Evolutionary conservation across 2,888 invertebrate genomes (phyloP), one percentile per base, ranked within the genome.

Genomic region (Biston stratarius): DNA sequence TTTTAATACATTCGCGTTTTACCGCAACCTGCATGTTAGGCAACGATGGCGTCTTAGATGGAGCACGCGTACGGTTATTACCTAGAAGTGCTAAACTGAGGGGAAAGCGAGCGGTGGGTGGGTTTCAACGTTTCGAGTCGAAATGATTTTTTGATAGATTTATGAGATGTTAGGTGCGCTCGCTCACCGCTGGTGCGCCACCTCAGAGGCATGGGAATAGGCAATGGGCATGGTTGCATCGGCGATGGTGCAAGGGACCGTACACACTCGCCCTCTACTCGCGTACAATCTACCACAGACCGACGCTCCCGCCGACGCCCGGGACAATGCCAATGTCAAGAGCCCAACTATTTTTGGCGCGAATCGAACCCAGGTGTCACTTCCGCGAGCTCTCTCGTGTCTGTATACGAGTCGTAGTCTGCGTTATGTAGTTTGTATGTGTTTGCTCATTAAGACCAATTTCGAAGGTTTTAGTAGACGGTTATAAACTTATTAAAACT

Each of bases 271-370:
- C 48, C 55, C 45, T 42, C 24, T 42, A 14, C 44, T 49, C 24
- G 15, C 33, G 48, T 12, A 6, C 5, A 15, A 48, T 45, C n/a
- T 40, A 57, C 67, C 49, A 42, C 64, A 65, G 68, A 64, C 55
- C 57, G 44, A 52, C 64, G 47, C 36, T 44, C 52, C 61, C 67
- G 56, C 55, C 62, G 5, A 71, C 70, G 70, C 70, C 64, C 51
- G 55, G 6, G 65, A 77, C 83, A 82, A 83, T 83, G 85, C 83
- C 85, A 86, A 83, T 81, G 84, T 82, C 85, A 83, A 80, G 73
- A 62, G 76, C 74, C 67, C 61, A 64, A 77, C 82, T 85, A 85
- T 84, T 83, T 83, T 71, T 72, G 79, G 78, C 78, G 49, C 69
- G 56, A 67, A 70, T 70, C 62, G 45, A 61, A 44, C 69, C 62